Conservation (phyloP, 1,140 invertebrate genomes). For the Drosophila pallidifrons region DNA sequence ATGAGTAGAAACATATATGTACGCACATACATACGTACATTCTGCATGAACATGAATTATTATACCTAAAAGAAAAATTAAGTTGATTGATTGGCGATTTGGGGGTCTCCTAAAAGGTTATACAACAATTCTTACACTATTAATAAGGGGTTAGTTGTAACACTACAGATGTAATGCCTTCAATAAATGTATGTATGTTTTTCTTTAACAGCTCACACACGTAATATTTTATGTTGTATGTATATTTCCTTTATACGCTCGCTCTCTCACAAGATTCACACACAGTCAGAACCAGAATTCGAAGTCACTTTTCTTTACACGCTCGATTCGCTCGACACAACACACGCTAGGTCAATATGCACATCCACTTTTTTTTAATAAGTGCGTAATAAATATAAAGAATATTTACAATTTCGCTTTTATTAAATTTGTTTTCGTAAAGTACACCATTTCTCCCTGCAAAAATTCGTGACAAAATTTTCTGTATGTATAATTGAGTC, state of each 20-base stretch:
- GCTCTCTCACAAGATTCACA: conserved; percentile 81
- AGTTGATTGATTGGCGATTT: conserved; percentile 39
- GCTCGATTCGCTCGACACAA: conserved; percentile 66
- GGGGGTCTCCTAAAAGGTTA: conserved; percentile 69
- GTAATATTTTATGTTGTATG: conserved; percentile 67
- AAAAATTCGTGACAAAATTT: conserved; percentile 34
- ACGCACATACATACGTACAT: conserved; percentile 18
- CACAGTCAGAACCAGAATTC: conserved; percentile 71
- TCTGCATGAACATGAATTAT: conserved; percentile 10
- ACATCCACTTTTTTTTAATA: conserved; percentile 77
- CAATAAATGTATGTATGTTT: conserved; percentile 61
- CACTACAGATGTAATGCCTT: conserved; percentile 67
- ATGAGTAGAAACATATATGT: background rate
- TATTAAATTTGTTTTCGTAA: conserved; percentile 58
- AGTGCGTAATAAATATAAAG: conserved; percentile 72
- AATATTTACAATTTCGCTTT: conserved; percentile 79
- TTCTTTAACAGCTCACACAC: conserved; percentile 69
- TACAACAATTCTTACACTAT: conserved; percentile 80
- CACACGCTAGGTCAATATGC: conserved; percentile 66
- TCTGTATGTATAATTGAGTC: conserved; percentile 45
- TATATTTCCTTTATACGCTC: conserved; percentile 62
- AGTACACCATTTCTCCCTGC: conserved; percentile 59
- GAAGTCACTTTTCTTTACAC: conserved; percentile 72
- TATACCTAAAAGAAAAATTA: conserved; percentile 15
- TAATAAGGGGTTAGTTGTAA: conserved; percentile 64